phyloP scores from a whole-genome alignment of 2,113 vertebrate genomes.

The Lagopus muta region DNA sequence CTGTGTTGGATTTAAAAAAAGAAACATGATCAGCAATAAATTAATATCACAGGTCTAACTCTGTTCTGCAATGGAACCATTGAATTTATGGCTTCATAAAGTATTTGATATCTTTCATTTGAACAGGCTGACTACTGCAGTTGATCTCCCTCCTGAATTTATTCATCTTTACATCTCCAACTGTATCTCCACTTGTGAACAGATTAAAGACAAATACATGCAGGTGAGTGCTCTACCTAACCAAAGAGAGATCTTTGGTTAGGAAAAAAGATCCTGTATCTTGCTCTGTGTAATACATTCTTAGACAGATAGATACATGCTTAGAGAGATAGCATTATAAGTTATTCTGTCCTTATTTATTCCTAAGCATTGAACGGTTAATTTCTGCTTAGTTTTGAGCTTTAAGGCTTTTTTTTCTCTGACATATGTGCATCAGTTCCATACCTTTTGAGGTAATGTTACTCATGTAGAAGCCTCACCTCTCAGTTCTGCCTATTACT shows the following conservation, averaged over 20 bases:
- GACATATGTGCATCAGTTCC: not conserved
- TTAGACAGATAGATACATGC: not conserved
- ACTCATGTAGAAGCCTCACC: not conserved
- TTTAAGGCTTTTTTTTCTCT: not conserved
- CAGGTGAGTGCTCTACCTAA: conserved; percentile 81
- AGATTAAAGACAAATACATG: conserved; percentile 99
- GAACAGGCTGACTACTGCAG: conserved; percentile 94
- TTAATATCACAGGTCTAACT: not conserved
- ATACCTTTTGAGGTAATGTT: not conserved
- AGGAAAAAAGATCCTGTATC: not conserved
- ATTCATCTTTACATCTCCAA: conserved; percentile 99
- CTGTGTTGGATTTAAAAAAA: not conserved
- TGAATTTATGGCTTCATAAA: not conserved
- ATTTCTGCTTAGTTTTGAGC: not conserved
- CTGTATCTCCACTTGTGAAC: conserved; percentile 99
- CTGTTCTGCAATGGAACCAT: not conserved
- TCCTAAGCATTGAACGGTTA: not conserved
- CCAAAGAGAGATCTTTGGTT: not conserved
- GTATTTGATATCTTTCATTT: conserved; percentile 9
- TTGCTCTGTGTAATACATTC: not conserved
- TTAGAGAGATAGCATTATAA: not conserved
- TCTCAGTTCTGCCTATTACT: not conserved
- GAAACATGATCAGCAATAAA: not conserved
- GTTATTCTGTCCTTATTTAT: not conserved
- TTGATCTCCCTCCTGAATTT: conserved; percentile 97